Percentiles rank a stretch among this genome's conserved stretches.
These are phyloP conservation scores for Pyralis farinalis DNA, from an alignment of 2,888 invertebrate genomes.

Conservation along the genomic window DNA sequence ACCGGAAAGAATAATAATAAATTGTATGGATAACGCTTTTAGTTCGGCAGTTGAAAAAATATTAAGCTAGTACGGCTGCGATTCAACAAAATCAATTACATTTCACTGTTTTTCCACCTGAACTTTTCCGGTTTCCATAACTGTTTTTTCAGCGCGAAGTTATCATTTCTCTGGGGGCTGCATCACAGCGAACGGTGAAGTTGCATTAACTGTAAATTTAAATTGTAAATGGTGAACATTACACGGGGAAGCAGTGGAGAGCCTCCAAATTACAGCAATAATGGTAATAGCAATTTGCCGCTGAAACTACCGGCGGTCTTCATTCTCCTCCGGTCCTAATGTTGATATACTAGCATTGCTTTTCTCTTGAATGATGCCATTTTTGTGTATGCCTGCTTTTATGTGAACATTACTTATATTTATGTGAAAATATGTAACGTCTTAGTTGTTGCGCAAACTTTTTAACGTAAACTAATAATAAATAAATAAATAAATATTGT, in stretches of 20 bases:
- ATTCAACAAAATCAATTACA: background rate
- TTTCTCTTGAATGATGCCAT: conserved; percentile 15
- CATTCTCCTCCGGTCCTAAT: conserved; percentile 55
- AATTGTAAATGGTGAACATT: conserved; percentile 42
- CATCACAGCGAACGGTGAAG: conserved; percentile 20
- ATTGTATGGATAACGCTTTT: background rate
- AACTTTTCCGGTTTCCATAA: background rate
- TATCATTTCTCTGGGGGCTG: conserved; percentile 6
- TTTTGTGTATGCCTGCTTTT: conserved; percentile 1
- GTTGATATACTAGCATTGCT: conserved; percentile 40
- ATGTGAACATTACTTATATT: background rate
- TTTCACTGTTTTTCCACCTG: background rate
- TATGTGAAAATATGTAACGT: background rate
- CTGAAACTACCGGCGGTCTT: conserved; percentile 62
- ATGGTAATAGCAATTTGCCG: conserved; percentile 70
- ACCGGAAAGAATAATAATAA: background rate
- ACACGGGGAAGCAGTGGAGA: conserved; percentile 28
- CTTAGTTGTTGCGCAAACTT: no score
- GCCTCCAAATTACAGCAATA: conserved; percentile 67
- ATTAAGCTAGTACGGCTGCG: background rate
- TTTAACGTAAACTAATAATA: no score
- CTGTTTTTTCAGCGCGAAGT: background rate
- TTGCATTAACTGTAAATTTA: conserved; percentile 28
- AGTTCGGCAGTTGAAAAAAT: background rate
- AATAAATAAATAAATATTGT: no score